Conservation (phyloP, 2,113 vertebrate species). For the Ceuthmochares aereus region DNA sequence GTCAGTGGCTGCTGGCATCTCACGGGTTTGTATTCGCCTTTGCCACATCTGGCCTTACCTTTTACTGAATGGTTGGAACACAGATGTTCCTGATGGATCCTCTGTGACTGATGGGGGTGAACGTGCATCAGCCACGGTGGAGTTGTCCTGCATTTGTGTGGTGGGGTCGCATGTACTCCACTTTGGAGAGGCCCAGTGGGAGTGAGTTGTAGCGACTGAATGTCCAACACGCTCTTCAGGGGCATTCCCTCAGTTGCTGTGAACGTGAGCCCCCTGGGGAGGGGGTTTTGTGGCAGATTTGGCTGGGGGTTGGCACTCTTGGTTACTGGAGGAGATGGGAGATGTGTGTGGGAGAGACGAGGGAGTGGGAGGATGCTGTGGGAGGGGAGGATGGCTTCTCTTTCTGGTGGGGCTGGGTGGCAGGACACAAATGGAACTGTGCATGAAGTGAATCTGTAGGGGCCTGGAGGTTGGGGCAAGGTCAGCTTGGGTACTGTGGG, state of each 20-base stretch:
- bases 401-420: neutral
- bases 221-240: accelerated
- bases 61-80: accelerated
- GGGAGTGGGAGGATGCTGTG: neutral
- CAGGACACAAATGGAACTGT: accelerated
- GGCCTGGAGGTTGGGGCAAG: too few relatives aligned
- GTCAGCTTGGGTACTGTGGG: too few relatives aligned
- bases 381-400: neutral
- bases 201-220: too few relatives aligned
- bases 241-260: neutral
- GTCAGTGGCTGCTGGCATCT: accelerated
- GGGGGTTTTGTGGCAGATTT: neutral
- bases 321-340: neutral
- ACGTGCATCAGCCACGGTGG: accelerated
- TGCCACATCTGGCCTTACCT: accelerated
- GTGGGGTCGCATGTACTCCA: accelerated
- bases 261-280: accelerated
- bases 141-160: accelerated
- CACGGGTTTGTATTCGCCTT: neutral
- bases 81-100: neutral
- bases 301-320: neutral
- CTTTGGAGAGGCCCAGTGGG: neutral
- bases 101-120: accelerated
- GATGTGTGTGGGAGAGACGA: neutral
- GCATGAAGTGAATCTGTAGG: accelerated